Evolutionary conservation across 2,113 vertebrate genomes (phyloP).

Genomic region (Brachirus orientalis): DNA sequence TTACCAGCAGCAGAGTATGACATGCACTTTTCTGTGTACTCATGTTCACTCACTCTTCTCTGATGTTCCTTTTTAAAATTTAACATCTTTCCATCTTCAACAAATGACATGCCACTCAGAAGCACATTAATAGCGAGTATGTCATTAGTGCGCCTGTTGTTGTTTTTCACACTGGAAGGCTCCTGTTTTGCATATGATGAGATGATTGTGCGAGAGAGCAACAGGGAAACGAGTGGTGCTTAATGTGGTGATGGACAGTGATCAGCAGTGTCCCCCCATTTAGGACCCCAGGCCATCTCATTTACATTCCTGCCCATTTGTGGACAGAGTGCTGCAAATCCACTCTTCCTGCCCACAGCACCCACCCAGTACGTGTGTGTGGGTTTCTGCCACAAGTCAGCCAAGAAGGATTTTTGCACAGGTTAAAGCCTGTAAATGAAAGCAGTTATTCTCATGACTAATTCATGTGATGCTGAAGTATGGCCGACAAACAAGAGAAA

Average conservation of each 20-base stretch:
- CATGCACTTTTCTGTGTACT: neutral
- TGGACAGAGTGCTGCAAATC: slow-evolving; percentile 43
- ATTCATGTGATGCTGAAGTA: slow-evolving; percentile 64
- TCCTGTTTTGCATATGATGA: slow-evolving; percentile 69
- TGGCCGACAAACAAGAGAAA: slow-evolving; percentile 56
- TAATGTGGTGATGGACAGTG: slow-evolving; percentile 75
- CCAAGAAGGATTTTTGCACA: slow-evolving; percentile 48
- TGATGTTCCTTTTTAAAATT: slow-evolving; percentile 18
- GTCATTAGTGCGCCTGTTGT: slow-evolving; percentile 67
- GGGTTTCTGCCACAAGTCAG: slow-evolving; percentile 38
- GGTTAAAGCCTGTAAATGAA: slow-evolving; percentile 64
- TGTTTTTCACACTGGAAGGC: slow-evolving; percentile 59
- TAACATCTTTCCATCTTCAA: slow-evolving; percentile 35
- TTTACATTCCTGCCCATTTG: slow-evolving; percentile 53
- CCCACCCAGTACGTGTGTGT: slow-evolving; percentile 1
- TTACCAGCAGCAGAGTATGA: neutral
- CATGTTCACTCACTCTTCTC: neutral
- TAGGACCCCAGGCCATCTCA: slow-evolving; percentile 65
- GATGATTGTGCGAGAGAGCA: slow-evolving; percentile 61
- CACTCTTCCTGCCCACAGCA: slow-evolving; percentile 39
- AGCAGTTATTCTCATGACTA: slow-evolving; percentile 62
- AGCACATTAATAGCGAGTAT: slow-evolving; percentile 60
- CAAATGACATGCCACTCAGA: slow-evolving; percentile 43
- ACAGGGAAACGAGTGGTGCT: slow-evolving; percentile 60
- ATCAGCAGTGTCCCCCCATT: slow-evolving; percentile 36